Conservation (phyloP, 2,113 vertebrate genomes). For the Nothoprocta perdicaria region DNA sequence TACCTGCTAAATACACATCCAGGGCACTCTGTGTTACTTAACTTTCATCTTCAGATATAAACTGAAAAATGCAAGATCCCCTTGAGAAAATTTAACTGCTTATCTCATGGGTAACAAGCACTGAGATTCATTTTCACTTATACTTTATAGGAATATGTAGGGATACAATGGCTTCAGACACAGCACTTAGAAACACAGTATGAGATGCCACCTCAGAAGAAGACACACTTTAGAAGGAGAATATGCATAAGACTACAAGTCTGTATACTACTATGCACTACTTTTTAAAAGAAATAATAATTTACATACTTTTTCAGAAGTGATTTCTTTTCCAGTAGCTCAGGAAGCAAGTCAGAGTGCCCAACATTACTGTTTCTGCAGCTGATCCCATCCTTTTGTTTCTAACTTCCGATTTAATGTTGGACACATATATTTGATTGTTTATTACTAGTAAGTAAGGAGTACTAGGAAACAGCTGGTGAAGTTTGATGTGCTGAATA, state of each 20-base stretch:
- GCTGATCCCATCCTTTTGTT: neutral
- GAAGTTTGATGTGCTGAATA: neutral
- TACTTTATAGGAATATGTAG: neutral
- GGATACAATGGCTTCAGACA: neutral
- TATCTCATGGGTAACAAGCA: neutral
- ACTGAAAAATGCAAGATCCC: neutral
- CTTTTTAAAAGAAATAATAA: neutral
- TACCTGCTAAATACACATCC: neutral
- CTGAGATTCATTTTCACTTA: accelerated
- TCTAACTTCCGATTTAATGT: neutral
- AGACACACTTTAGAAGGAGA: neutral
- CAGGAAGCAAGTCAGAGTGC: neutral
- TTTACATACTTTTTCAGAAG: neutral
- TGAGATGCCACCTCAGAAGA: neutral
- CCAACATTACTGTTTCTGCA: neutral
- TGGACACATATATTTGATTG: neutral
- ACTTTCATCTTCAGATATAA: neutral
- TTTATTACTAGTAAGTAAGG: neutral
- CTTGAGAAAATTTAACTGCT: neutral
- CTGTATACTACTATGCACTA: neutral
- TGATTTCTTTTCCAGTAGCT: neutral
- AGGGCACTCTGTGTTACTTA: neutral
- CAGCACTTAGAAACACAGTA: neutral
- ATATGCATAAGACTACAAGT: neutral
- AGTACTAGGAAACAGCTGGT: neutral